These are phyloP conservation scores for Phrynocephalus forsythii DNA, from an alignment of 2,797 vertebrate genomes.

Conservation along the genomic window DNA sequence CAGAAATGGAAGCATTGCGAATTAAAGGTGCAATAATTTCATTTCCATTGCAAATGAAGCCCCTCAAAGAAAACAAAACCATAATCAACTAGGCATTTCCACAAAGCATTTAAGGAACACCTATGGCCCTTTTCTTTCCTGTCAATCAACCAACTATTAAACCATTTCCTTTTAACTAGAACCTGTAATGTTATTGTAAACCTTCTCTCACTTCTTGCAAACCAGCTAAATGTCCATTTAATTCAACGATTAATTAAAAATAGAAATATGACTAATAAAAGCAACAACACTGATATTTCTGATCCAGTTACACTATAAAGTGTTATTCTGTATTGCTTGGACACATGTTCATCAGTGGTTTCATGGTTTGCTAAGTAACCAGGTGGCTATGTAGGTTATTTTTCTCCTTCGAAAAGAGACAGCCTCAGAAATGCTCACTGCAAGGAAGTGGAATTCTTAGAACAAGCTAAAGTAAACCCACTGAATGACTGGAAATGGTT, in stretches of 20 bases:
- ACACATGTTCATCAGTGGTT: not conserved
- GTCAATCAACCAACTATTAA: conserved; percentile 50
- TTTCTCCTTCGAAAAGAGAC: not conserved
- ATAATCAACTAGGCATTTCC: conserved; percentile 53
- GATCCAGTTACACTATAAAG: not conserved
- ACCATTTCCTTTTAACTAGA: conserved; percentile 15
- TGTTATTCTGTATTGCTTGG: rapidly evolving
- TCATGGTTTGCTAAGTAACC: not conserved
- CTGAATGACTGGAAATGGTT: too few species aligned
- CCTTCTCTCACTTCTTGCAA: not conserved
- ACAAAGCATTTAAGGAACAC: not conserved
- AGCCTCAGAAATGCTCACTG: too few species aligned
- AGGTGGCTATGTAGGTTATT: not conserved
- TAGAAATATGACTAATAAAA: not conserved
- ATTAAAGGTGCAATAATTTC: conserved; percentile 45
- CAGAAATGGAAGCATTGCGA: conserved; percentile 45
- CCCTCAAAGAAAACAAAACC: not conserved
- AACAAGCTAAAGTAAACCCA: too few species aligned
- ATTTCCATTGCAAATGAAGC: conserved; percentile 79
- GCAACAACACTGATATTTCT: conserved; percentile 15
- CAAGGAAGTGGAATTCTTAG: too few species aligned
- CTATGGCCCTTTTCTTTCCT: not conserved
- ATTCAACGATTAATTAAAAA: not conserved
- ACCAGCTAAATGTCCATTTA: conserved; percentile 10
- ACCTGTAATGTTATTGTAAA: rapidly evolving